Conservation (phyloP, 2,113 vertebrate genomes). For the Calidris pugnax region DNA sequence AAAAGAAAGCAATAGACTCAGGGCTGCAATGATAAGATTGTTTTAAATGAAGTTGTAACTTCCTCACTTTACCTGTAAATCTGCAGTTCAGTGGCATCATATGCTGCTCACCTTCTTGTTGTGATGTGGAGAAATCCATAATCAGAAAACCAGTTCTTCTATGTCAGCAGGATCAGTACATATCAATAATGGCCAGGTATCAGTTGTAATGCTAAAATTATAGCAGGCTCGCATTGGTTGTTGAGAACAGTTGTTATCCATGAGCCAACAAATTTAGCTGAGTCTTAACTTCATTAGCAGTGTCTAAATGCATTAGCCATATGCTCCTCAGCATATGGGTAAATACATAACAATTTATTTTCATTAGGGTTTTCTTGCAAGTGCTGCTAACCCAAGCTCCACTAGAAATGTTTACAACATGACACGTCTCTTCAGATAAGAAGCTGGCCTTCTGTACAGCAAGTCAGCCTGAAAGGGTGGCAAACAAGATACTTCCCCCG, state of each 20-base stretch:
- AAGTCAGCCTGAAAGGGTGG: neutral
- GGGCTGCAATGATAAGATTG: neutral
- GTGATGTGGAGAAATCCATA: neutral
- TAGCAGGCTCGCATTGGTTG: neutral
- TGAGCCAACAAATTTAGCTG: conserved; percentile 62
- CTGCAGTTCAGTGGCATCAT: neutral
- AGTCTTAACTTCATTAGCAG: conserved; percentile 71
- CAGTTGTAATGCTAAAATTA: conserved; percentile 29
- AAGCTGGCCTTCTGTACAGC: neutral
- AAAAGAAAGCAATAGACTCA: neutral
- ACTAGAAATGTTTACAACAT: conserved; percentile 26
- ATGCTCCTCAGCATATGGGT: conserved; percentile 71
- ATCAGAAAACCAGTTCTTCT: neutral
- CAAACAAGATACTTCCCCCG: neutral
- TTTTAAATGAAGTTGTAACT: neutral
- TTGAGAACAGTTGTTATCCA: conserved; percentile 57
- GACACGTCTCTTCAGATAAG: neutral
- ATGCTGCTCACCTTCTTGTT: neutral
- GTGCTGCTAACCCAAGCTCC: conserved; percentile 34
- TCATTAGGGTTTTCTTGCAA: conserved; percentile 64
- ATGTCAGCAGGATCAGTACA: neutral
- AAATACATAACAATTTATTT: conserved; percentile 74
- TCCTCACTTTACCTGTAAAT: neutral
- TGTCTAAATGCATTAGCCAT: conserved; percentile 73
- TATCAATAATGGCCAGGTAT: conserved; percentile 21